phyloP scores from a whole-genome alignment of 2,888 invertebrate species.

The Temnothorax rugatulus region DNA sequence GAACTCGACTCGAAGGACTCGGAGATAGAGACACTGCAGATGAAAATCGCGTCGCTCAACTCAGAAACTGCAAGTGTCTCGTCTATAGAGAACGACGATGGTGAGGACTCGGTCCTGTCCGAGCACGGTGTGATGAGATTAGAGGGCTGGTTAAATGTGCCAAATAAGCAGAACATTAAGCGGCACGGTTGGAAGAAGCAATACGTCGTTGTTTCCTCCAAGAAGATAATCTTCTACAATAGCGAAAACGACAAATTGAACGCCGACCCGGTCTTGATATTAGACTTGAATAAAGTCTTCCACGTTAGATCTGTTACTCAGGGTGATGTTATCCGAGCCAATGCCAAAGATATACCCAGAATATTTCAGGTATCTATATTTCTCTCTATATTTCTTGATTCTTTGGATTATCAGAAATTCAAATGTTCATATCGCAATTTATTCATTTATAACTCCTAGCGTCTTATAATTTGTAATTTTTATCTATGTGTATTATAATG shows the following conservation, averaged over 20 bases:
- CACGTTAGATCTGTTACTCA: slow-evolving; percentile 99
- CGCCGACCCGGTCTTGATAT: slow-evolving; percentile 96
- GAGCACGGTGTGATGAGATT: slow-evolving; percentile 91
- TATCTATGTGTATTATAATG: neutral
- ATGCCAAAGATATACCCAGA: slow-evolving; percentile 99
- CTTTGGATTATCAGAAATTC: neutral
- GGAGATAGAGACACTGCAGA: slow-evolving; percentile 96
- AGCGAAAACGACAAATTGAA: slow-evolving; percentile 97
- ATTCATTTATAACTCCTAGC: neutral
- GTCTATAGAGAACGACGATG: slow-evolving; percentile 94
- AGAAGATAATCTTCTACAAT: slow-evolving; percentile 99
- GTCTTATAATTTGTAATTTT: slow-evolving; percentile 14
- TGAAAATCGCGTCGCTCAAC: slow-evolving; percentile 93
- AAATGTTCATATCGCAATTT: neutral
- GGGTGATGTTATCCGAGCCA: slow-evolving; percentile 99
- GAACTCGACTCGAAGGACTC: slow-evolving; percentile 98
- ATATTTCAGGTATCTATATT: slow-evolving; percentile 92
- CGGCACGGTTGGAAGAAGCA: slow-evolving; percentile 99
- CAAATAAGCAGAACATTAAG: slow-evolving; percentile 97
- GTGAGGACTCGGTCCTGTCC: slow-evolving; percentile 89
- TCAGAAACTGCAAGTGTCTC: slow-evolving; percentile 97
- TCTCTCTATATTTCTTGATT: neutral
- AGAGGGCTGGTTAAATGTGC: slow-evolving; percentile 98
- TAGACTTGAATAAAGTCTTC: slow-evolving; percentile 99
- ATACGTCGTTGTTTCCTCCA: slow-evolving; percentile 98